Conservation (phyloP, 2,113 vertebrate species). For the Phaethornis superciliosus region DNA sequence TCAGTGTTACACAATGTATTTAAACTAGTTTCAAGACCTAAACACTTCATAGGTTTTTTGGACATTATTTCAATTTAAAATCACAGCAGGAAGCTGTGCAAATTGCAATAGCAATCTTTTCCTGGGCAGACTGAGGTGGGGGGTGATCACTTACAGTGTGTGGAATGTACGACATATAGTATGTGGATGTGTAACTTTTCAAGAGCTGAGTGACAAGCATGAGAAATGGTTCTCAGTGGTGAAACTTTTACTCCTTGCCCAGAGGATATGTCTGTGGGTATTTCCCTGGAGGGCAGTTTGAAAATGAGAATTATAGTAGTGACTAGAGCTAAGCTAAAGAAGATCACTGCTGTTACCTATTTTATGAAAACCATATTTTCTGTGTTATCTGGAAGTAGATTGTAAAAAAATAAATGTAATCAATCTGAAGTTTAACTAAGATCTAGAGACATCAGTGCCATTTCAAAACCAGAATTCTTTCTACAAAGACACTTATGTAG, state of each 20-base stretch:
- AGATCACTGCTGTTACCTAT: background rate
- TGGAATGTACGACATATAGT: background rate
- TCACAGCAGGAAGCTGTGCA: background rate
- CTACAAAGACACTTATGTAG: background rate
- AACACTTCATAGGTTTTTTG: background rate
- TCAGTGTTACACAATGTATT: background rate
- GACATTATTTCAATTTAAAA: slow-evolving; percentile 2
- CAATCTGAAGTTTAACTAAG: background rate
- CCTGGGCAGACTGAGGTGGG: background rate
- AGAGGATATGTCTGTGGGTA: background rate
- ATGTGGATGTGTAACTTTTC: background rate
- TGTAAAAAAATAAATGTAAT: too few relatives aligned
- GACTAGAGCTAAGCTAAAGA: background rate
- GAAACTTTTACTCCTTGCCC: background rate
- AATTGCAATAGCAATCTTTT: background rate
- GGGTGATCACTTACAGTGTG: background rate
- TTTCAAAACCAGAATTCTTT: background rate
- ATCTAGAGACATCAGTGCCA: background rate
- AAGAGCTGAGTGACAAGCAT: slow-evolving; percentile 1
- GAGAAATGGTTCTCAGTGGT: slow-evolving; percentile 12
- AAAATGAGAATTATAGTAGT: slow-evolving; percentile 19
- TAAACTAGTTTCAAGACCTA: background rate
- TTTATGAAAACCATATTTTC: background rate
- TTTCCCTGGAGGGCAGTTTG: slow-evolving; percentile 23
- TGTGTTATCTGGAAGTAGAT: background rate